A percentile compares a stretch with the other conserved stretches of the same genome.
These are phyloP conservation scores for Hippasteria phrygiana DNA, from an alignment of 53 echinoderm and acorn worm genomes.

Conservation along the genomic window DNA sequence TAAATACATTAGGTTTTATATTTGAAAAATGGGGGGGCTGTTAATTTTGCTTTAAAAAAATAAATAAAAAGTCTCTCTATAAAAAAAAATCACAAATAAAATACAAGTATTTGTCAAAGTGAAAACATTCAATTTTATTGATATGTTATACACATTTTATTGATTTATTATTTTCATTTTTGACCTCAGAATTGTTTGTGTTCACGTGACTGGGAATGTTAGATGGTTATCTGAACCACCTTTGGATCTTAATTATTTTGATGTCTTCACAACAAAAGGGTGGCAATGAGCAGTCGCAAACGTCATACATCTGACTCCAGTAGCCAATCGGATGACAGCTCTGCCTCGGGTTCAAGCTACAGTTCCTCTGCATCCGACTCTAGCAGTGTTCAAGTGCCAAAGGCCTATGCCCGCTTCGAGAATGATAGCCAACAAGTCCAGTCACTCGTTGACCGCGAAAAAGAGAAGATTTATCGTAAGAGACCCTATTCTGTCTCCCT, in stretches of 20 bases:
- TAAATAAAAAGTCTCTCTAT: too few relatives aligned
- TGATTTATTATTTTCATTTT: too few relatives aligned
- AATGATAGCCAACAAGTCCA: conserved; percentile 73
- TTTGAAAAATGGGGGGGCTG: too few relatives aligned
- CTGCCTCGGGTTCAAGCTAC: conserved; percentile 8
- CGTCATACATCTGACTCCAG: conserved; percentile 19
- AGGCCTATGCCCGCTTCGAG: conserved; percentile 76
- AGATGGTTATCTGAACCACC: not conserved
- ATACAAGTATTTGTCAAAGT: too few relatives aligned
- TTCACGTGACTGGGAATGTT: too few relatives aligned
- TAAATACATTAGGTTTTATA: too few relatives aligned
- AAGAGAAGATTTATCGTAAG: conserved; percentile 53
- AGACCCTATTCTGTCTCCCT: conserved; percentile 39
- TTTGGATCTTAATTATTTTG: not conserved
- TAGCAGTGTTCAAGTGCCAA: conserved; percentile 52
- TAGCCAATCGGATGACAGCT: conserved; percentile 4
- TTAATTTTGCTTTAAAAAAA: too few relatives aligned
- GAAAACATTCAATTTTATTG: too few relatives aligned
- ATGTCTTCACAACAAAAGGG: not conserved
- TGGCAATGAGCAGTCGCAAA: conserved; percentile 40
- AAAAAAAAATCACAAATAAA: too few relatives aligned
- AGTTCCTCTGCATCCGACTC: conserved; percentile 5
- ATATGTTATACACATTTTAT: too few relatives aligned
- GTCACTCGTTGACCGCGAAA: conserved; percentile 57
- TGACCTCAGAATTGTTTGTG: too few relatives aligned